Conservation (phyloP, 2,797 vertebrate genomes). For the Oryzias sinensis region DNA sequence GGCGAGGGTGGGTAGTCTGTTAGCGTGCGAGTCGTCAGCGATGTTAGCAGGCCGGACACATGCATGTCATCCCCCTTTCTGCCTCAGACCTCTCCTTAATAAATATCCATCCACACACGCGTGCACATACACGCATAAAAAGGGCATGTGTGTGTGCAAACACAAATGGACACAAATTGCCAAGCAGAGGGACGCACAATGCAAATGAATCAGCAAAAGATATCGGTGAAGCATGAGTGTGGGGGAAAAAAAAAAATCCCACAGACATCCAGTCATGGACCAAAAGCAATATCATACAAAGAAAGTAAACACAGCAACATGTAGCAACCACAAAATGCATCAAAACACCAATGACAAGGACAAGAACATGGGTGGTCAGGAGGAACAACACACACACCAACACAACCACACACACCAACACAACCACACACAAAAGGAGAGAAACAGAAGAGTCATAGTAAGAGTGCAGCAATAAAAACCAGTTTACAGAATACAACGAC, state of each 20-base stretch:
- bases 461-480: slow-evolving; percentile 10
- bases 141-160: slow-evolving; percentile 4
- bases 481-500: too few relatives aligned
- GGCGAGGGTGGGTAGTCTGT: slow-evolving; percentile 61
- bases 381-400: background rate
- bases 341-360: slow-evolving; percentile 2
- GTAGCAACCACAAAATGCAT: slow-evolving; percentile 2
- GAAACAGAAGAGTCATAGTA: slow-evolving; percentile 28
- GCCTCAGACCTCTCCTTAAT: slow-evolving; percentile 56
- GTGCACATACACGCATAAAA: background rate
- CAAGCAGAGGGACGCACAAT: background rate
- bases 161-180: background rate
- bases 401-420: slow-evolving; percentile 6
- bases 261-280: slow-evolving; percentile 5
- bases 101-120: slow-evolving; percentile 15
- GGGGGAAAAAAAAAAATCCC: slow-evolving; percentile 2
- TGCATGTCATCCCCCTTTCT: slow-evolving; percentile 67
- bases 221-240: background rate
- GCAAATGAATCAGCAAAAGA: background rate
- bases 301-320: background rate
- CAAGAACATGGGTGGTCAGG: slow-evolving; percentile 3
- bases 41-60: slow-evolving; percentile 70
- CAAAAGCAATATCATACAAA: background rate
- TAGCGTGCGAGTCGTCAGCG: slow-evolving; percentile 74
- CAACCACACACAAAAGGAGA: slow-evolving; percentile 25